Conservation (phyloP, 2,113 vertebrate species). For the Helogale parvula region DNA sequence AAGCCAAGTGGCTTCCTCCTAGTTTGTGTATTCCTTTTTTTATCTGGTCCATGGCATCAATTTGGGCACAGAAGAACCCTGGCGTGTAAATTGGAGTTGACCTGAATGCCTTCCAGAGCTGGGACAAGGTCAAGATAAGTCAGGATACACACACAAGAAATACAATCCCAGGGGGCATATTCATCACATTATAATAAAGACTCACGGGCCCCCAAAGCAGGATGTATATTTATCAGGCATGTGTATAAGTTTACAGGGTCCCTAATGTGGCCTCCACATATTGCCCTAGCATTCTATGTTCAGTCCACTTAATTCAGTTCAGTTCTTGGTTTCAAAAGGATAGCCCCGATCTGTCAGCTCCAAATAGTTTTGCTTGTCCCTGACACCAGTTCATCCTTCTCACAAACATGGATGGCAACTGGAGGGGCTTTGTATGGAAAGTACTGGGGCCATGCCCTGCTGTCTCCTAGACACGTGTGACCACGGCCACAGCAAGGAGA, state of each 20-base stretch:
- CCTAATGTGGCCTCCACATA: neutral
- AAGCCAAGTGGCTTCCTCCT: neutral
- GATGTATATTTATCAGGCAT: neutral
- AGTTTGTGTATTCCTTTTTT: neutral
- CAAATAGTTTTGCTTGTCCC: neutral
- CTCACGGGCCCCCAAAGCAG: neutral
- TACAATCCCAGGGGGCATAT: neutral
- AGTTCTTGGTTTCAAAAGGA: neutral
- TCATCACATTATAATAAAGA: neutral
- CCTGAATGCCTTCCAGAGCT: neutral
- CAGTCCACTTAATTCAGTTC: neutral
- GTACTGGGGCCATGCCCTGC: fast-evolving
- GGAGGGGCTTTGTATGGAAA: neutral
- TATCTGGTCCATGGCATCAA: neutral
- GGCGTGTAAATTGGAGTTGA: neutral
- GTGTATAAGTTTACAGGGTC: neutral
- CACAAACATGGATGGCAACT: neutral
- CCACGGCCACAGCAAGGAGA: neutral
- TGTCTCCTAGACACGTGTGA: neutral
- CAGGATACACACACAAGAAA: neutral
- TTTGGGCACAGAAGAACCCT: neutral
- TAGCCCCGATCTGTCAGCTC: neutral
- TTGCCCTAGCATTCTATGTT: neutral
- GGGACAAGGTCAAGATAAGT: neutral
- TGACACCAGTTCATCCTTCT: neutral